Conservation (phyloP, 2,113 vertebrate species). For the Galbula dea region DNA sequence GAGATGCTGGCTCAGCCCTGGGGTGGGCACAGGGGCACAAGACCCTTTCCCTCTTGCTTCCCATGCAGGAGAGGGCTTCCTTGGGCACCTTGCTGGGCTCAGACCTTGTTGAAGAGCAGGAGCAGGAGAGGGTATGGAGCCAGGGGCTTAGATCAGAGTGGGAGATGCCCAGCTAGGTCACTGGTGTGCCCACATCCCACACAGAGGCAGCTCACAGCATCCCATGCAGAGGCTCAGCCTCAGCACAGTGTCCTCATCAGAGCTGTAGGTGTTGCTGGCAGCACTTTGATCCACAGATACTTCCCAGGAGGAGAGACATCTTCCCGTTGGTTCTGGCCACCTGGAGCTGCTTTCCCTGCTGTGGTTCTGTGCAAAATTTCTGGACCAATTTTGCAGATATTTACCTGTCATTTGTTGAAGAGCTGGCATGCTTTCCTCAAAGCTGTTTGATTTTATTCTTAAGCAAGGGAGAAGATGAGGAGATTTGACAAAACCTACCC, state of each 20-base stretch:
- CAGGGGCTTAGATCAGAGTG: not conserved
- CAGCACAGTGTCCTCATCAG: fast-evolving
- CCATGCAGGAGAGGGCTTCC: not conserved
- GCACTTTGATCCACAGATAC: not conserved
- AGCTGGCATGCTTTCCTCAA: not conserved
- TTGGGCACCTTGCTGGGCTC: not conserved
- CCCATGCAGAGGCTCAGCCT: not conserved
- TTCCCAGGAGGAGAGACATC: not conserved
- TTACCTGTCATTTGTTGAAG: not conserved
- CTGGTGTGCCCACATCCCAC: fast-evolving
- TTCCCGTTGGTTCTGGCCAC: fast-evolving
- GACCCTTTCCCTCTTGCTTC: not conserved
- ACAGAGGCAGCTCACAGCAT: not conserved
- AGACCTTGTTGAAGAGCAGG: not conserved
- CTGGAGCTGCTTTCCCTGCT: not conserved
- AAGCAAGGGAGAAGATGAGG: not conserved
- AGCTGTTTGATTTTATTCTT: not conserved
- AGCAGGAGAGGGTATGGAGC: not conserved
- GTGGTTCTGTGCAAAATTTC: not conserved
- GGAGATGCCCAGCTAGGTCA: fast-evolving
- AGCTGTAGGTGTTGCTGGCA: slow-evolving; percentile 35
- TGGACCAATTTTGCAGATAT: not conserved
- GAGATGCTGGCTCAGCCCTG: not conserved
- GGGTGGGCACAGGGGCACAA: fast-evolving
- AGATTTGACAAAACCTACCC: not conserved